Evolutionary conservation across 1,140 invertebrate species (phyloP).

Genomic region (Triops longicaudatus): DNA sequence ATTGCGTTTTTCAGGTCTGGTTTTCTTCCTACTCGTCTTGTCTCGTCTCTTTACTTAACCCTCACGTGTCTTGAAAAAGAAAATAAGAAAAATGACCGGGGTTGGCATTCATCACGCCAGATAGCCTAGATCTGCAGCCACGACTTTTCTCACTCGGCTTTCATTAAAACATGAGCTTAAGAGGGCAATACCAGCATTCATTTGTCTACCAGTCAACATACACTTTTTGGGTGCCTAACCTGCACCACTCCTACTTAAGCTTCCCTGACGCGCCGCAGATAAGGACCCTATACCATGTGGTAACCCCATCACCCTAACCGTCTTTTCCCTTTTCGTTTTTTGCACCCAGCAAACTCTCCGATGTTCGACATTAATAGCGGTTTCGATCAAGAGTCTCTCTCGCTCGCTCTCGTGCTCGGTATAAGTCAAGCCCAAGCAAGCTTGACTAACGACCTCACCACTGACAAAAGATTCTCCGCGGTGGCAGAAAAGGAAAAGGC

Average conservation of each 20-base stretch:
- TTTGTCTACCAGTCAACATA: slow-evolving; percentile 1
- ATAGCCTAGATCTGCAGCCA: neutral
- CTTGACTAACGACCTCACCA: neutral
- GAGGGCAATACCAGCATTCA: neutral
- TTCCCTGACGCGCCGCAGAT: neutral
- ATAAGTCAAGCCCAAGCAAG: neutral
- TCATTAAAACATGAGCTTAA: neutral
- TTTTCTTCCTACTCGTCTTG: no score
- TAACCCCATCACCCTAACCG: no score
- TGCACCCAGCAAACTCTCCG: neutral
- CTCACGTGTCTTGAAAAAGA: neutral
- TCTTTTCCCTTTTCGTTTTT: no score
- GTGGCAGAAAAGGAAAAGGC: neutral
- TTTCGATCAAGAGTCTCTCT: slow-evolving; percentile 9
- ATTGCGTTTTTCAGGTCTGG: no score
- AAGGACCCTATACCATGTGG: neutral
- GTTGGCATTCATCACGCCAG: neutral
- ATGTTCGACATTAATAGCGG: slow-evolving; percentile 10
- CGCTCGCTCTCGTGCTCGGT: neutral
- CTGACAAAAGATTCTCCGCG: neutral
- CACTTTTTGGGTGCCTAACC: neutral
- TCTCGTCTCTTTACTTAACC: neutral
- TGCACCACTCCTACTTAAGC: neutral
- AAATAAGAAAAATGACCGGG: neutral
- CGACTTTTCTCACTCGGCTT: neutral